A percentile compares a stretch with the other conserved stretches of the same genome.
Evolutionary conservation across 2,888 invertebrate species (phyloP).

Genomic region (Troides aeacus): DNA sequence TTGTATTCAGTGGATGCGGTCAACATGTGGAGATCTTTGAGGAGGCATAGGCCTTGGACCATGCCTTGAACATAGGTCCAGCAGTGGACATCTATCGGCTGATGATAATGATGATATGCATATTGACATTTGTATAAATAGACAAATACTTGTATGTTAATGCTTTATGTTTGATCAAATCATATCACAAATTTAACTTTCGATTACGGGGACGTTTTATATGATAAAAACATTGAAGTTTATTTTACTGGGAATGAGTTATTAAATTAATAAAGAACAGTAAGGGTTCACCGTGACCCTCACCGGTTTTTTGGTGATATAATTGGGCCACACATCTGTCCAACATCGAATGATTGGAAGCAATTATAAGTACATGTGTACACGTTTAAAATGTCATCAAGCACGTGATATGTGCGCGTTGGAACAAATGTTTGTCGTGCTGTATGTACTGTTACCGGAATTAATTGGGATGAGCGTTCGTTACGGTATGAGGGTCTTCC

Average conservation of each 20-base stretch:
- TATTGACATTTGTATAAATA: too few relatives aligned
- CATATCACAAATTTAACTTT: too few relatives aligned
- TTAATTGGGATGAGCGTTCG: conserved; percentile 14
- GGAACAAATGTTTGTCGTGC: conserved; percentile 47
- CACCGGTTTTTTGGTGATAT: conserved; percentile 8
- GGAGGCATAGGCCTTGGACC: too few relatives aligned
- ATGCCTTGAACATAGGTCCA: too few relatives aligned
- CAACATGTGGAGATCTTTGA: too few relatives aligned
- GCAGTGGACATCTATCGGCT: too few relatives aligned
- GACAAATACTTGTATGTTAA: too few relatives aligned
- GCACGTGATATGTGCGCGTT: conserved; percentile 35
- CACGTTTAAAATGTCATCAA: conserved; percentile 59
- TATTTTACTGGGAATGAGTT: neutral
- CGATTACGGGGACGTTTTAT: too few relatives aligned
- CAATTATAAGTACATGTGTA: conserved; percentile 54
- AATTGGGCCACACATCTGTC: conserved; percentile 31
- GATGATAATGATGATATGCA: too few relatives aligned
- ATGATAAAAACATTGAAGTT: too few relatives aligned
- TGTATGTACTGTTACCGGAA: conserved; percentile 33
- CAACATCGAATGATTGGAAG: conserved; percentile 34
- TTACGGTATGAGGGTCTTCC: neutral
- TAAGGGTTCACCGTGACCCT: neutral
- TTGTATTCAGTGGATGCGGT: too few relatives aligned
- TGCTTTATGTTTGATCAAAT: too few relatives aligned
- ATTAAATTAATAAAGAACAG: conserved; percentile 1